These are phyloP conservation scores for Lepetodrilus schrolli DNA, from an alignment of 2,888 invertebrate genomes.

Conservation along the genomic window DNA sequence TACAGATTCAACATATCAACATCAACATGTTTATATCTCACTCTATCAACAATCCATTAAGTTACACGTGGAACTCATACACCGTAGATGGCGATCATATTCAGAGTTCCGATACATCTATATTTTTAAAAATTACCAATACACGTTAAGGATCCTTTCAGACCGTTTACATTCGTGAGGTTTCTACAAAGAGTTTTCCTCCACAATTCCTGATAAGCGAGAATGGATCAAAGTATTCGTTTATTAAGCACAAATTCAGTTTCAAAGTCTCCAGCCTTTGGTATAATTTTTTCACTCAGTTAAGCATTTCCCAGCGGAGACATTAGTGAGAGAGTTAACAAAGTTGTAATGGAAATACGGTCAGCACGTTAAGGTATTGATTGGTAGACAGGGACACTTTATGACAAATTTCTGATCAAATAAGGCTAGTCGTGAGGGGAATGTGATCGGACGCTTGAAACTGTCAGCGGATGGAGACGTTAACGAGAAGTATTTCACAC, in stretches of 20 bases:
- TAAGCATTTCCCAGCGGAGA: not conserved
- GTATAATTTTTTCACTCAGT: not conserved
- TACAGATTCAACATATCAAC: too few relatives aligned
- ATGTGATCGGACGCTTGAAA: not conserved
- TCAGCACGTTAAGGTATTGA: not conserved
- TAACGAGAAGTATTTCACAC: not conserved
- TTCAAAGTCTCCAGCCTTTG: not conserved
- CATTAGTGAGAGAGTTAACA: not conserved
- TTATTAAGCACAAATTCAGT: not conserved
- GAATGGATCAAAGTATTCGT: slow-evolving; percentile 11
- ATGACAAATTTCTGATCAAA: slow-evolving; percentile 20
- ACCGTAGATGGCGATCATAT: too few relatives aligned
- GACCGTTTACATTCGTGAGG: too few relatives aligned
- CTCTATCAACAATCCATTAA: too few relatives aligned
- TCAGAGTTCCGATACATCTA: too few relatives aligned
- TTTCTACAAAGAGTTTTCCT: too few relatives aligned
- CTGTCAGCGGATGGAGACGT: not conserved
- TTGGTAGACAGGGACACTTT: slow-evolving; percentile 8
- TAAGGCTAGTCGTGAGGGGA: slow-evolving; percentile 12
- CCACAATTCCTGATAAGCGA: too few relatives aligned
- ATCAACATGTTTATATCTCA: too few relatives aligned
- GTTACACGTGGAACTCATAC: too few relatives aligned
- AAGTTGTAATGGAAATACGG: slow-evolving; percentile 16
- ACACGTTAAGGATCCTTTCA: too few relatives aligned
- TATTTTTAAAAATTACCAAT: too few relatives aligned